phyloP scores from a whole-genome alignment of 2,888 invertebrate genomes.

The Hydropsyche betteni region DNA sequence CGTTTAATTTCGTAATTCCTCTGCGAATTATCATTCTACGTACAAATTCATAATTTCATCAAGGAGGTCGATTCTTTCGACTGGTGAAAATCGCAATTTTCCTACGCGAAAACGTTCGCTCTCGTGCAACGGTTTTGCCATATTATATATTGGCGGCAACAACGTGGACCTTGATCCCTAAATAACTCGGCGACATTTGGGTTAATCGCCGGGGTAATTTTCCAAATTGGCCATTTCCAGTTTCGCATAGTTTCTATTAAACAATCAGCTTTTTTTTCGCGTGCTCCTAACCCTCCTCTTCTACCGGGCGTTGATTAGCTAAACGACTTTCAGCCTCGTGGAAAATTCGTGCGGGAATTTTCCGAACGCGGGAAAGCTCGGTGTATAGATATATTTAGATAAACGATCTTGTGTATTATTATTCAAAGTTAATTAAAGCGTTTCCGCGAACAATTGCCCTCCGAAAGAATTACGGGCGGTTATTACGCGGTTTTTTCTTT shows the following conservation, averaged over 20 bases:
- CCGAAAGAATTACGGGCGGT: neutral
- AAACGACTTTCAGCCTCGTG: neutral
- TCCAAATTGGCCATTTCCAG: slow-evolving; percentile 23
- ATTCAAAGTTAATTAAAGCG: slow-evolving; percentile 7
- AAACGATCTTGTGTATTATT: neutral
- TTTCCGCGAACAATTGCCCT: neutral
- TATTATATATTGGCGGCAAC: neutral
- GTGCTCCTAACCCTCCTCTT: no score
- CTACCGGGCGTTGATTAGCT: neutral
- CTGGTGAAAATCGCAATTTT: neutral
- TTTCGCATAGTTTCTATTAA: slow-evolving; percentile 25
- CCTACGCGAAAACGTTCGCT: neutral
- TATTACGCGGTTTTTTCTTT: slow-evolving; percentile 9
- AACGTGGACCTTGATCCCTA: slow-evolving; percentile 22
- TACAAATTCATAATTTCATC: no score
- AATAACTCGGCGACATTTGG: slow-evolving; percentile 21
- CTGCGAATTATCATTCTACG: no score
- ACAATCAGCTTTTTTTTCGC: slow-evolving; percentile 23
- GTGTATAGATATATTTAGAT: neutral
- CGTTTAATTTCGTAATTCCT: no score
- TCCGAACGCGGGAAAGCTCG: neutral
- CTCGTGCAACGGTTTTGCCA: neutral
- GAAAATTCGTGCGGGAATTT: neutral
- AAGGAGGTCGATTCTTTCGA: neutral
- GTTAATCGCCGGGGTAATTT: slow-evolving; percentile 22